Evolutionary conservation across 2,113 vertebrate species (phyloP).

Genomic region (Theristicus caerulescens): DNA sequence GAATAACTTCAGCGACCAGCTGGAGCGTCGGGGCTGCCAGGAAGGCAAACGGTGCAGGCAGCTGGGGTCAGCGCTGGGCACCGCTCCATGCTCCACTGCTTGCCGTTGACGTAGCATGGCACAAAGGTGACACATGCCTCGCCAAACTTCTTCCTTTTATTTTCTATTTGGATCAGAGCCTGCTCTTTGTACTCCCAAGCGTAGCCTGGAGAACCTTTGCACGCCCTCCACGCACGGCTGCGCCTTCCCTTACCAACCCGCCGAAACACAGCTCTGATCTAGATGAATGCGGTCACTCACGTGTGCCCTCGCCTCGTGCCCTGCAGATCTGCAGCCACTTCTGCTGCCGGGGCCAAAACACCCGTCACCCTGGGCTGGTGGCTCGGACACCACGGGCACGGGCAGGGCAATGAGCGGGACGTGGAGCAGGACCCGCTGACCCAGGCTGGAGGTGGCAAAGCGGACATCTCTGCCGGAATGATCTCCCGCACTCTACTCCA

Average conservation of each 20-base stretch:
- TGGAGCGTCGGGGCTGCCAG: background rate
- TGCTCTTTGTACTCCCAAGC: background rate
- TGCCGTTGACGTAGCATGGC: fast-evolving
- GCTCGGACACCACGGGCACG: background rate
- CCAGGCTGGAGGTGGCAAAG: background rate
- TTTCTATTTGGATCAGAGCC: background rate
- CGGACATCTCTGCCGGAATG: background rate
- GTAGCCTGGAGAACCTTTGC: background rate
- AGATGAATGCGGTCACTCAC: fast-evolving
- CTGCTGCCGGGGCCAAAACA: too few relatives aligned
- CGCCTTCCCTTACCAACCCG: background rate
- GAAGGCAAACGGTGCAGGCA: background rate
- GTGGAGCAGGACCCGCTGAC: background rate
- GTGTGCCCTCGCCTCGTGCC: background rate
- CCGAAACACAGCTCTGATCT: background rate
- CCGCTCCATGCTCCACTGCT: background rate
- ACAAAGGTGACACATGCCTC: background rate
- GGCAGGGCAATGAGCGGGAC: background rate
- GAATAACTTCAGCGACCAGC: background rate
- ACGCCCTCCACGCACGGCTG: background rate
- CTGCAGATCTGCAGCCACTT: fast-evolving
- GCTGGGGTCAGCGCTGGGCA: background rate
- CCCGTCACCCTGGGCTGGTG: fast-evolving
- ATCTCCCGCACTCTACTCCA: fast-evolving
- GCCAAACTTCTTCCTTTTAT: background rate